Base-by-base conservation (phyloP, 2,797 vertebrate genomes). In the Argya squamiceps region DNA sequence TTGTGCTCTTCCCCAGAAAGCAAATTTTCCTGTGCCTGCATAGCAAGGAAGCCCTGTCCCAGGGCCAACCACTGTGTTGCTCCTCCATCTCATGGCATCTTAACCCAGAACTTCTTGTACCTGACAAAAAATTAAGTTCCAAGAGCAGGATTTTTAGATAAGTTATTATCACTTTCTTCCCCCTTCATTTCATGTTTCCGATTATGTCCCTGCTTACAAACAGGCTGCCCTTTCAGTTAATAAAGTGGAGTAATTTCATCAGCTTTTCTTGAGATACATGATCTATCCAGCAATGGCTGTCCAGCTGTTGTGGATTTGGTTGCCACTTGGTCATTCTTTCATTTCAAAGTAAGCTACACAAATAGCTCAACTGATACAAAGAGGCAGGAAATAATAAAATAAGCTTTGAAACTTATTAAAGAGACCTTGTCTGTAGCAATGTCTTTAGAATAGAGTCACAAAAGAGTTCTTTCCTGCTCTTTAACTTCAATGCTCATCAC, bases 51-150 rank as follows among this genome's bases (percentile, higher is more conserved):
- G 4, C 27, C 21, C 24, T 41, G 7, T 63, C 12, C 21, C 21
- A 39, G 15, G 27, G 24, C n/a, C 10, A 53, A 4, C 4, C 2
- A 2, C 16, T 37, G 10, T 32, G 8, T 18, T 4, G 2, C 6
- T 90, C 20, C 19, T 29, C 12, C 22, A 37, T 24, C 26, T 70
- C 3, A 1, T 59, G 21, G 26, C 44, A 55, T 63, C 30, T 20
- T 22, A 69, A 34, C 19, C 23, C 21, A 37, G 29, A 32, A 68
- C 10, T 2, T 60, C 56, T 47, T 82, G 37, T 39, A 52, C 34
- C 22, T 64, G 24, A 59, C 11, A 34, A 5, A 3, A 55, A 70
- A 17, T 43, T 46, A 27, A 30, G 16, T 27, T 81, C 44, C 29
- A 63, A 81, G 7, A 73, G 34, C 15, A 60, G 2, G 4, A 47